Evolutionary conservation across 2,797 vertebrate species (phyloP), one percentile per base, ranked within the genome.

Genomic region (Oreochromis grahami): DNA sequence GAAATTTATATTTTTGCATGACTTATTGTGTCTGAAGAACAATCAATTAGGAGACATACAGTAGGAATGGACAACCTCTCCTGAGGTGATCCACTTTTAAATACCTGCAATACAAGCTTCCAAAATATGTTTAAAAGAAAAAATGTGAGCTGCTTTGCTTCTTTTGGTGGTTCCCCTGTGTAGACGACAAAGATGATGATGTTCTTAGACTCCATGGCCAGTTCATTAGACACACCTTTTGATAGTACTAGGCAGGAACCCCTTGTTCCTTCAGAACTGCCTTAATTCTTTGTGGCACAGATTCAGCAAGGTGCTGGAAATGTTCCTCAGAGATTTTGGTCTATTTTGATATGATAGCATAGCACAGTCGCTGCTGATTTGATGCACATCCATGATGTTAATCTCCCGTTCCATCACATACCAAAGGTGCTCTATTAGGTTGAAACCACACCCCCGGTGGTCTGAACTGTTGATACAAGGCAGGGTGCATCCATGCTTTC

Each of bases 181-280:
- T 70, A 43, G 32, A 36, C 0, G 1, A 36, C 17, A n/a, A 63
- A 3, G 58, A 63, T 63, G 29, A 58, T 6, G 32, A 36, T 63
- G 17, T 70, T 70, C 41, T 45, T 8, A 70, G 38, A 45, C 14
- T 15, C 13, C 7, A 13, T 24, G 13, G 8, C 13, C 5, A 43
- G 38, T 43, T 68, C 63, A 10, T 68, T 68, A 0, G 13, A 24
- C 14, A 43, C 63, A 43, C 13, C 13, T 68, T 41, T 41, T 41
- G 58, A 36, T 68, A 24, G 3, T 24, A 68, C 5, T 14, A 9
- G n/a, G 0, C 1, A 0, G 2, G n/a, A 68, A 9, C n/a, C 63
- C 36, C n/a, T 41, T 68, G 58, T 63, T 14, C 60, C 5, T 68
- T 41, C 19, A 63, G 34, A 38, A 63, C 3, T 63, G 58, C 32